Conservation (phyloP, 23 tunicate genomes). For the Ciona savignyi region DNA sequence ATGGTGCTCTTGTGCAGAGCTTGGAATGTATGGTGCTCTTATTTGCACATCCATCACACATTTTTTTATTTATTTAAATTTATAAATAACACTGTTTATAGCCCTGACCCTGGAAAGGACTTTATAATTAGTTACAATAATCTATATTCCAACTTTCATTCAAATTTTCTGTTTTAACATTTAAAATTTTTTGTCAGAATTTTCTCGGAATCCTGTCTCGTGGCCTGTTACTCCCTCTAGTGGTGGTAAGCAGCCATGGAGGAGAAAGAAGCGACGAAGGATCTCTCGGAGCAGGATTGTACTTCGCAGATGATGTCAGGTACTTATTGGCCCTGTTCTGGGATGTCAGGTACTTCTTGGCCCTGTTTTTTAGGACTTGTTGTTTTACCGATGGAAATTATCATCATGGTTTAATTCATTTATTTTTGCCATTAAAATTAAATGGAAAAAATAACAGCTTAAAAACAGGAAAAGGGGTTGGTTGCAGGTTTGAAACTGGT, state of each 20-base stretch:
- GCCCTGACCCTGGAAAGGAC: no score
- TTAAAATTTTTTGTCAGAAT: slow-evolving; percentile 22
- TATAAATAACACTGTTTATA: no score
- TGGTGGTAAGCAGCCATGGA: slow-evolving; percentile 53
- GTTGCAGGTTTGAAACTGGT: no score
- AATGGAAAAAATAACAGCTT: no score
- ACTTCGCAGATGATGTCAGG: slow-evolving; percentile 56
- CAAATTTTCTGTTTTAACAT: not conserved
- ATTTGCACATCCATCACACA: not conserved
- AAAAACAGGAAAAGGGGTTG: no score
- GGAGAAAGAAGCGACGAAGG: slow-evolving; percentile 63
- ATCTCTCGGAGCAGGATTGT: slow-evolving; percentile 56
- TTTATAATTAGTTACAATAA: no score
- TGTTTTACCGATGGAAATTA: no score
- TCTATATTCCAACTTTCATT: not conserved
- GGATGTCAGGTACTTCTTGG: not conserved
- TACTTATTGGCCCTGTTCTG: not conserved
- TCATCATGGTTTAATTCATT: no score
- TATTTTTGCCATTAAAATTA: no score
- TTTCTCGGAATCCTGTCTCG: slow-evolving; percentile 65
- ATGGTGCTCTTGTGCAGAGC: no score
- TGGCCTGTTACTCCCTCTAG: slow-evolving; percentile 59
- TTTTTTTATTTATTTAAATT: not conserved
- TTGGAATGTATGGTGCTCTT: no score
- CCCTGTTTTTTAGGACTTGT: no score